Percentiles rank a stretch among this genome's conserved stretches.
Evolutionary conservation across 2,888 invertebrate genomes (phyloP).

Genomic region (Hyppa rectilinea): DNA sequence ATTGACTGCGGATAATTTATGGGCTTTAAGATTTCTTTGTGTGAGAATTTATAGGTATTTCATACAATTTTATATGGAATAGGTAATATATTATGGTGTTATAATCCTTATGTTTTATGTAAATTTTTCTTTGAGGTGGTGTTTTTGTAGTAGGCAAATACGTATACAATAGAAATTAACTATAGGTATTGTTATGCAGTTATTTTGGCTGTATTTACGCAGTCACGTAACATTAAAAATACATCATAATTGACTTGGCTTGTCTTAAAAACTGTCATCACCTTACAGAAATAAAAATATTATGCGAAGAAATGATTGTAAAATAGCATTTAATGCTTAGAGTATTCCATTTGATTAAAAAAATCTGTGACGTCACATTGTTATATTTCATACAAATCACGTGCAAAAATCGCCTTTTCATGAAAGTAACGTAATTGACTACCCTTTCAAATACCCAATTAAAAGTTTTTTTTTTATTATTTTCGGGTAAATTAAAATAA

Average conservation of each 20-base stretch:
- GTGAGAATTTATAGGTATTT: constrained; percentile 37
- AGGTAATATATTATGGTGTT: constrained; percentile 12
- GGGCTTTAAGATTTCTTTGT: constrained; percentile 33
- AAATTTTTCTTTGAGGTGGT: not conserved
- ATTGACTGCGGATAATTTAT: constrained; percentile 60
- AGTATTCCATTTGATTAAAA: too few relatives aligned
- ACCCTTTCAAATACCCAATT: too few relatives aligned
- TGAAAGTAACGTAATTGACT: too few relatives aligned
- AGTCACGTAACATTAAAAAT: too few relatives aligned
- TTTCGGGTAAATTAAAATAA: not conserved
- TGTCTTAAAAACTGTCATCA: too few relatives aligned
- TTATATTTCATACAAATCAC: too few relatives aligned
- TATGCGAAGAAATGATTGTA: too few relatives aligned
- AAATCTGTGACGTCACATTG: too few relatives aligned
- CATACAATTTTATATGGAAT: constrained; percentile 33
- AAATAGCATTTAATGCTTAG: too few relatives aligned
- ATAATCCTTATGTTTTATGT: constrained; percentile 26
- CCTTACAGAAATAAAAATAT: too few relatives aligned
- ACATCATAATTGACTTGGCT: too few relatives aligned
- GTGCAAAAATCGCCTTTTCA: too few relatives aligned
- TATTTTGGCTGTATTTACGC: not conserved
- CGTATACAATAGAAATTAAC: not conserved
- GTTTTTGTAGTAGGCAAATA: not conserved
- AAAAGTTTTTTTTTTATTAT: not conserved
- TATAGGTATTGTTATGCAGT: not conserved